A percentile compares a stretch with the other conserved stretches of the same genome.
Evolutionary conservation across 2,888 invertebrate species (phyloP).

Genomic region (Hoplodrina blanda): DNA sequence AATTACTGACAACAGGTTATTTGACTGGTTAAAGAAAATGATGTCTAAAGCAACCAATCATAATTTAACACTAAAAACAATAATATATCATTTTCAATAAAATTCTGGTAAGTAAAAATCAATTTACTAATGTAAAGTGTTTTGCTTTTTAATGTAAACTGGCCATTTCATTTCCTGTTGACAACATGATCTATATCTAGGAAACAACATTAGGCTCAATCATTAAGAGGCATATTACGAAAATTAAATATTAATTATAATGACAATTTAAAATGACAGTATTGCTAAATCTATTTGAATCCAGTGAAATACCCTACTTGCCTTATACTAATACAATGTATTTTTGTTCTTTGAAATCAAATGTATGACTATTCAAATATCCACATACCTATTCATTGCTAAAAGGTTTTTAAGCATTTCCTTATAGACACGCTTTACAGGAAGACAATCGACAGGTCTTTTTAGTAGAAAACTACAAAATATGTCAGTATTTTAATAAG

Average conservation of each 20-base stretch:
- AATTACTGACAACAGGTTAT: not conserved
- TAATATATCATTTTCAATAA: not conserved
- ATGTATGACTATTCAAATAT: not conserved
- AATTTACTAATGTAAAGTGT: not conserved
- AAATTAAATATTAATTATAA: too few species aligned
- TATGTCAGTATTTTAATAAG: slow-evolving; percentile 15
- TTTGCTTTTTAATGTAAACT: not conserved
- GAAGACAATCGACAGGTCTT: slow-evolving; percentile 16
- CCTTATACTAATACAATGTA: slow-evolving; percentile 6
- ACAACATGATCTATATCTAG: too few species aligned
- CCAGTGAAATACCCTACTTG: slow-evolving; percentile 13
- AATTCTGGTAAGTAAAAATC: not conserved
- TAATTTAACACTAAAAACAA: not conserved
- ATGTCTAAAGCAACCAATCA: too few species aligned
- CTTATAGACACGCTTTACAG: slow-evolving; percentile 4
- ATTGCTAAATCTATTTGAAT: not conserved
- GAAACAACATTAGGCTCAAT: too few species aligned
- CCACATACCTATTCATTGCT: not conserved
- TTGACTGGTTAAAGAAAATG: not conserved
- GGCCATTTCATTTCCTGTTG: too few species aligned
- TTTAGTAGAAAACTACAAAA: slow-evolving; percentile 28
- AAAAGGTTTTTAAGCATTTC: slow-evolving; percentile 13
- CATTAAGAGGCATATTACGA: too few species aligned
- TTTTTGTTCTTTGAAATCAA: slow-evolving; percentile 4
- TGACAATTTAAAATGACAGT: too few species aligned